A percentile compares a stretch with the other conserved stretches of the same genome.
Evolutionary conservation across 2,888 invertebrate genomes (phyloP).

Genomic region (Polietes domitor): DNA sequence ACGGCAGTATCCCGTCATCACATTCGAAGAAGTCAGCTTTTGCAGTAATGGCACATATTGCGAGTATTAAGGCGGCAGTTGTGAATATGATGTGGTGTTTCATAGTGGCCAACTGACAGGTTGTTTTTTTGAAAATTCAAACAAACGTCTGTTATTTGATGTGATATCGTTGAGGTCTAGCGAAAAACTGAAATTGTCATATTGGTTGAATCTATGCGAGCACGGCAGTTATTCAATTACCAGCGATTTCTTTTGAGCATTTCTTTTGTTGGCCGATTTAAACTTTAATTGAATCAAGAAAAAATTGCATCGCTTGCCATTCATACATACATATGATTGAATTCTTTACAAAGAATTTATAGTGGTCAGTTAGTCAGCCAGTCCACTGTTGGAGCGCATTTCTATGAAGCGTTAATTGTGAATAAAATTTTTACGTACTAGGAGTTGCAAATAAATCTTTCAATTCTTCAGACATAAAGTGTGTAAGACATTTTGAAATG

Average conservation of each 20-base stretch:
- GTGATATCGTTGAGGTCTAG: slow-evolving; percentile 55
- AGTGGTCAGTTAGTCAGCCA: too few species aligned
- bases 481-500: too few species aligned
- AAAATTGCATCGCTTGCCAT: background rate
- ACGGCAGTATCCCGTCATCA: slow-evolving; percentile 71
- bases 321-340: too few species aligned
- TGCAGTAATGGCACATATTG: slow-evolving; percentile 60
- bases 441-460: too few species aligned
- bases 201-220: too few species aligned
- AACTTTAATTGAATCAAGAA: background rate
- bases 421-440: too few species aligned
- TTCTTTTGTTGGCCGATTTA: background rate
- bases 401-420: too few species aligned
- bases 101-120: slow-evolving; percentile 57
- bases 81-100: slow-evolving; percentile 61
- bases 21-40: slow-evolving; percentile 75
- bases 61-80: slow-evolving; percentile 58
- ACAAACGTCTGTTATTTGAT: too few species aligned
- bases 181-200: slow-evolving; percentile 62
- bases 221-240: background rate
- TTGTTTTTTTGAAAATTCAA: background rate
- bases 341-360: too few species aligned
- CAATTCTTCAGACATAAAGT: too few species aligned
- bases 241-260: background rate
- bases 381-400: too few species aligned